Percentiles rank a stretch among this genome's conserved stretches.
Evolutionary conservation across 2,888 invertebrate species (phyloP).

Genomic region (Thumatha senex): DNA sequence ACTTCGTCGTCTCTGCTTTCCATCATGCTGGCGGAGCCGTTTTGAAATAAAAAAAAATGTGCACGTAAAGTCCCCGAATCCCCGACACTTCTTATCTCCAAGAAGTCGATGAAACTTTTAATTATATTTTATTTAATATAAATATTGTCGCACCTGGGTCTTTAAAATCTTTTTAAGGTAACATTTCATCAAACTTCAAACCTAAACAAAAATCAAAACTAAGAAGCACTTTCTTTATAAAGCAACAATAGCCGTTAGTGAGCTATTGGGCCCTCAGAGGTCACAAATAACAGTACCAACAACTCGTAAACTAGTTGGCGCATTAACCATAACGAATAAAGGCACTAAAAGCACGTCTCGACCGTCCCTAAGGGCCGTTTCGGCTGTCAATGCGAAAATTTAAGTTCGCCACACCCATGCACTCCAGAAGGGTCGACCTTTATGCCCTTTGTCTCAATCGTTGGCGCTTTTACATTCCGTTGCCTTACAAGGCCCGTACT

Average conservation of each 20-base stretch:
- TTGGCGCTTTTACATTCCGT: constrained; percentile 53
- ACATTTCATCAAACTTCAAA: not conserved
- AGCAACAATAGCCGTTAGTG: constrained; percentile 34
- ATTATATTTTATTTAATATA: no score
- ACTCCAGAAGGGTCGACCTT: constrained; percentile 78
- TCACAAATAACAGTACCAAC: constrained; percentile 70
- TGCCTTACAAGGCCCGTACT: constrained; percentile 12
- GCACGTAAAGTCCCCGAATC: no score
- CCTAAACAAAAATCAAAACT: constrained; percentile 2
- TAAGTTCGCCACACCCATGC: constrained; percentile 81
- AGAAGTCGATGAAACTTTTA: no score
- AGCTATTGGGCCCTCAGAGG: constrained; percentile 52
- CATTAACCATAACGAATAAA: constrained; percentile 83
- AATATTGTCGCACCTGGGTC: no score
- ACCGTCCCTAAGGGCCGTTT: constrained; percentile 78
- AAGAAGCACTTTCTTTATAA: constrained; percentile 22
- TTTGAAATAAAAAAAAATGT: no score
- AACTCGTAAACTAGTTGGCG: constrained; percentile 78
- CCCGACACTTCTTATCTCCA: no score
- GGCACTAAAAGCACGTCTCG: constrained; percentile 79
- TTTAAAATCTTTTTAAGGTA: not conserved
- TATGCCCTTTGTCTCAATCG: constrained; percentile 79
- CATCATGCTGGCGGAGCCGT: no score
- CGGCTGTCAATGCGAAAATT: constrained; percentile 83
- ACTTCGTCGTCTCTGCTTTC: no score